These are phyloP conservation scores for Lepisosteus osseus DNA, from an alignment of 2,113 vertebrate species.

Conservation along the genomic window DNA sequence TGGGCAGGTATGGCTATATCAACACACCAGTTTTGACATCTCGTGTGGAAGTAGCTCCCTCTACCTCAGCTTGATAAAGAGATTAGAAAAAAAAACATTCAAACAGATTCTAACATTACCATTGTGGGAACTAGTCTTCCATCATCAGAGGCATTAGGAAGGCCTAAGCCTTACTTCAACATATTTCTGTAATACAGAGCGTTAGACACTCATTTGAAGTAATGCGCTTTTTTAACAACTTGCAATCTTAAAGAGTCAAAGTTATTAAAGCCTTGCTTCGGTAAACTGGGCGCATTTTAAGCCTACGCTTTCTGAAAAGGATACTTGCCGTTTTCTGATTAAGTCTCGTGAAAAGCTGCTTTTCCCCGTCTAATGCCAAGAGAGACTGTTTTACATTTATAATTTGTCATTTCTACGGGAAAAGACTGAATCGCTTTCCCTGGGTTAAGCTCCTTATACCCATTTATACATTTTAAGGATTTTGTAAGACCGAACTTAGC, in stretches of 20 bases:
- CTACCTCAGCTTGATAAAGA: conserved; percentile 11
- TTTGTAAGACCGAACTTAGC: conserved; percentile 53
- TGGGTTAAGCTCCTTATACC: conserved; percentile 70
- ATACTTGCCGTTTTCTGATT: conserved; percentile 51
- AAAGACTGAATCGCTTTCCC: conserved; percentile 55
- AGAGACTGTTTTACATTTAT: conserved; percentile 67
- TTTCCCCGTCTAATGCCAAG: conserved; percentile 63
- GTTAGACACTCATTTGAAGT: conserved; percentile 19
- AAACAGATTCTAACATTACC: conserved; percentile 1
- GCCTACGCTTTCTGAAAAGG: conserved; percentile 46
- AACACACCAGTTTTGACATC: neutral
- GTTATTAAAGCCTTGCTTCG: conserved; percentile 16
- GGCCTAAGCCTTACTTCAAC: conserved; percentile 13
- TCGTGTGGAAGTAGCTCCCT: neutral
- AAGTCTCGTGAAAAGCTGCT: conserved; percentile 58
- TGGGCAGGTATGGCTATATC: neutral
- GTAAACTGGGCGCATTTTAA: conserved; percentile 27
- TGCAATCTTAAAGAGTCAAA: conserved; percentile 18
- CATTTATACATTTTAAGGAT: conserved; percentile 63
- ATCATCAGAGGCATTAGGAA: conserved; percentile 6
- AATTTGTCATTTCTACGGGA: conserved; percentile 67
- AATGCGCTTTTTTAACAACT: conserved; percentile 21
- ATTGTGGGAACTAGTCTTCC: conserved; percentile 5
- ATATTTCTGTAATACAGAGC: neutral
- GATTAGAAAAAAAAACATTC: conserved; percentile 7